These are phyloP conservation scores for Enteromius thamalakanensis DNA, from an alignment of 2,797 vertebrate species.

Conservation along the genomic window DNA sequence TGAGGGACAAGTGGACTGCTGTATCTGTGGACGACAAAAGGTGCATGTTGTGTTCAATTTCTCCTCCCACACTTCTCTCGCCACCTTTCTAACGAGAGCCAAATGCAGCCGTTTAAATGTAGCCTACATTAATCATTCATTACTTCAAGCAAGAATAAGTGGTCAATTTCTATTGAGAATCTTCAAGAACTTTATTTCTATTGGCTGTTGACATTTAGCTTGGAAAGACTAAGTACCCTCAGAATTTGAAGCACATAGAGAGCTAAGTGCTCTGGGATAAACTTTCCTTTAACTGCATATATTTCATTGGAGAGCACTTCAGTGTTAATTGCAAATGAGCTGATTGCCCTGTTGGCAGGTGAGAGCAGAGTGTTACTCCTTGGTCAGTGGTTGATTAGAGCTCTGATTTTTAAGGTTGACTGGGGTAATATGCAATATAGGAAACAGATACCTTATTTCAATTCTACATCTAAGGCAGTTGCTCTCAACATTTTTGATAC, in stretches of 20 bases:
- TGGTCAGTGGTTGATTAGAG: conserved; percentile 53
- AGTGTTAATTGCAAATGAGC: conserved; percentile 50
- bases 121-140: conserved; percentile 23
- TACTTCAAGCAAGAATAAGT: conserved; percentile 31
- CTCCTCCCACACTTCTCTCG: not conserved
- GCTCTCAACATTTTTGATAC: not conserved
- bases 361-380: conserved; percentile 43
- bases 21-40: conserved; percentile 90
- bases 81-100: not conserved
- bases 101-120: conserved; percentile 1
- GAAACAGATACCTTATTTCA: conserved; percentile 4
- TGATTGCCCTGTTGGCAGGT: conserved; percentile 46
- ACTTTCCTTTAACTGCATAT: conserved; percentile 32
- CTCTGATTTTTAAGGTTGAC: conserved; percentile 44
- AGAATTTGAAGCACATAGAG: conserved; percentile 9
- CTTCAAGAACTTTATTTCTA: conserved; percentile 30
- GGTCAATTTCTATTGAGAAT: conserved; percentile 34
- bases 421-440: conserved; percentile 16
- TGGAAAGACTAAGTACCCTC: conserved; percentile 2
- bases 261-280: conserved; percentile 12
- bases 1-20: conserved; percentile 93
- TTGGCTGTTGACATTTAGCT: conserved; percentile 41
- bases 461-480: not conserved
- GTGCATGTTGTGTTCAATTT: conserved; percentile 67
- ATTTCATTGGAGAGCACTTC: conserved; percentile 37